A percentile compares a stretch with the other conserved stretches of the same genome.
phyloP scores from a whole-genome alignment of 1,140 invertebrate species.

The Coboldia fuscipes region DNA sequence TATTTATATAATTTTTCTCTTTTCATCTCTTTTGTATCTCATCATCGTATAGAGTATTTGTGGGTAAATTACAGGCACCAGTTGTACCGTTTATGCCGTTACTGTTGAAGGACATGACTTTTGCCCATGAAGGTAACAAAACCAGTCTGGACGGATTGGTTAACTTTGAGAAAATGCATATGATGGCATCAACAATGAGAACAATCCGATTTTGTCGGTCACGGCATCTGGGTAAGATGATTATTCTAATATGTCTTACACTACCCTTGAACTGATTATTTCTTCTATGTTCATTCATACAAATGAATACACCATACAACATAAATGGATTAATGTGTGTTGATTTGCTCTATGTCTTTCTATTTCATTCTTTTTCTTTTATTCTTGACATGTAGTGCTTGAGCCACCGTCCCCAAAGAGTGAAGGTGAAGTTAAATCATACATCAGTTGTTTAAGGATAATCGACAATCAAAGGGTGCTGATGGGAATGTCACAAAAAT shows the following conservation, averaged over 20 bases:
- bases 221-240: slow-evolving; percentile 36
- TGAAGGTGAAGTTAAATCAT: slow-evolving; percentile 37
- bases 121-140: slow-evolving; percentile 79
- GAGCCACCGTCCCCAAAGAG: slow-evolving; percentile 43
- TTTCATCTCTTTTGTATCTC: slow-evolving; percentile 11
- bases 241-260: slow-evolving; percentile 1
- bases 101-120: slow-evolving; percentile 73
- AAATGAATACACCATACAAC: neutral
- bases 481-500: slow-evolving; percentile 48
- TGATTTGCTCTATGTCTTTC: neutral
- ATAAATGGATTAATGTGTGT: neutral
- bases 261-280: neutral
- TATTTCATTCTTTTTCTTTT: neutral
- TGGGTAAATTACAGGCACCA: slow-evolving; percentile 57
- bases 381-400: slow-evolving; percentile 23
- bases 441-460: slow-evolving; percentile 42
- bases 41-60: slow-evolving; percentile 43
- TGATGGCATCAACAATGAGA: slow-evolving; percentile 64
- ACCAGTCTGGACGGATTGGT: slow-evolving; percentile 62
- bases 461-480: slow-evolving; percentile 59
- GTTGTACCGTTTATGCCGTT: slow-evolving; percentile 75
- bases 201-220: slow-evolving; percentile 54
- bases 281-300: neutral
- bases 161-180: slow-evolving; percentile 86
- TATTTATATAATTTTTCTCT: neutral